These are phyloP conservation scores for Danaus melanippus DNA, from an alignment of 1,140 invertebrate genomes.

Conservation along the genomic window DNA sequence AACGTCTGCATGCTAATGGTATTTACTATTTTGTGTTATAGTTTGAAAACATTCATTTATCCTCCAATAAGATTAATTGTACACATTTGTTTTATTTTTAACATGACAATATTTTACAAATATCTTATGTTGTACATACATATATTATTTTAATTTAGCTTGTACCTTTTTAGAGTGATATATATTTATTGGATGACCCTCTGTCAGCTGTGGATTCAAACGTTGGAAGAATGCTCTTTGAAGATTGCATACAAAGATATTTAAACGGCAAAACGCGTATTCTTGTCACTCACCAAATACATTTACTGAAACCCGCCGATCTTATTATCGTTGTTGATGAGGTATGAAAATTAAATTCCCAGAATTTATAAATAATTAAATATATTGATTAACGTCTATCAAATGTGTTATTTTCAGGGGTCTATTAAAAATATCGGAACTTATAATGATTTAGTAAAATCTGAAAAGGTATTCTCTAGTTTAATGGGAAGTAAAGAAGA, in stretches of 20 bases:
- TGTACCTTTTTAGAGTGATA: constrained; percentile 51
- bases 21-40: too few species aligned
- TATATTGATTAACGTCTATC: constrained; percentile 2
- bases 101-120: too few species aligned
- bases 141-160: not conserved
- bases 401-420: constrained; percentile 57
- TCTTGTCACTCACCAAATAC: constrained; percentile 89
- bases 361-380: constrained; percentile 1
- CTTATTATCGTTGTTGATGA: constrained; percentile 83
- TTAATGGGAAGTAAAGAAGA: constrained; percentile 42
- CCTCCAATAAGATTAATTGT: too few species aligned
- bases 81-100: too few species aligned
- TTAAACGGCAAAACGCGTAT: constrained; percentile 80
- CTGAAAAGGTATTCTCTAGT: constrained; percentile 65
- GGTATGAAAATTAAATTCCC: constrained; percentile 49
- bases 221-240: constrained; percentile 84
- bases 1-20: too few species aligned
- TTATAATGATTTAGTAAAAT: constrained; percentile 72
- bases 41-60: too few species aligned
- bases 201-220: constrained; percentile 85
- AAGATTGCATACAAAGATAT: constrained; percentile 78
- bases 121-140: too few species aligned
- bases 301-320: constrained; percentile 82
- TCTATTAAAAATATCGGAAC: constrained; percentile 65
- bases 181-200: constrained; percentile 81